These are phyloP conservation scores for Camelus dromedarius DNA, from an alignment of 2,113 vertebrate species.

Conservation along the genomic window DNA sequence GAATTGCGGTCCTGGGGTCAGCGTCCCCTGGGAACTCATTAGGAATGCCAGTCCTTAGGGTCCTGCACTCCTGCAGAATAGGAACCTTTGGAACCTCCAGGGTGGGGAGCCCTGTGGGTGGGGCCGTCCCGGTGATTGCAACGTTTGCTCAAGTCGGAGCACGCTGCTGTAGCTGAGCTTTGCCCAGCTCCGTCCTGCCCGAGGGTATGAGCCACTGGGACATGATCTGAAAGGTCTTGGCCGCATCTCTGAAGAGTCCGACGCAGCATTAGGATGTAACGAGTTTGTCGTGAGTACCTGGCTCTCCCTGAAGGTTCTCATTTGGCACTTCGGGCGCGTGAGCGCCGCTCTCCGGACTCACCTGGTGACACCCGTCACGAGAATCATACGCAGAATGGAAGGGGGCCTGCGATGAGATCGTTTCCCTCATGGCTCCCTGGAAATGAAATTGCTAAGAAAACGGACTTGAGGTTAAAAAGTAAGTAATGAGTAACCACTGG, in stretches of 20 bases:
- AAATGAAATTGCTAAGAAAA: slow-evolving; percentile 28
- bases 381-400: not conserved
- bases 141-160: no score
- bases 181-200: not conserved
- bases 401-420: not conserved
- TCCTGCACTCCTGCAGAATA: accelerated
- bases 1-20: no score
- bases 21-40: accelerated
- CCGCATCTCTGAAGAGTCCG: not conserved
- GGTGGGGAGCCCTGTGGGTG: no score
- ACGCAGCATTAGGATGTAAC: not conserved
- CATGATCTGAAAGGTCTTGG: not conserved
- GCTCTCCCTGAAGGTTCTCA: not conserved
- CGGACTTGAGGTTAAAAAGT: not conserved
- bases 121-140: accelerated
- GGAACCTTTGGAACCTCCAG: accelerated
- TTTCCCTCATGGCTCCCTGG: not conserved
- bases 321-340: no score
- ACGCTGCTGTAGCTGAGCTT: not conserved
- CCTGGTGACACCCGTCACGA: not conserved
- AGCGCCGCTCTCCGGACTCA: accelerated
- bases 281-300: not conserved
- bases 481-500: not conserved
- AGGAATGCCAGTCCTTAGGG: accelerated
- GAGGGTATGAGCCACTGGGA: no score